Evolutionary conservation across 2,888 invertebrate species (phyloP).

Genomic region (Stegana nigrithorax): DNA sequence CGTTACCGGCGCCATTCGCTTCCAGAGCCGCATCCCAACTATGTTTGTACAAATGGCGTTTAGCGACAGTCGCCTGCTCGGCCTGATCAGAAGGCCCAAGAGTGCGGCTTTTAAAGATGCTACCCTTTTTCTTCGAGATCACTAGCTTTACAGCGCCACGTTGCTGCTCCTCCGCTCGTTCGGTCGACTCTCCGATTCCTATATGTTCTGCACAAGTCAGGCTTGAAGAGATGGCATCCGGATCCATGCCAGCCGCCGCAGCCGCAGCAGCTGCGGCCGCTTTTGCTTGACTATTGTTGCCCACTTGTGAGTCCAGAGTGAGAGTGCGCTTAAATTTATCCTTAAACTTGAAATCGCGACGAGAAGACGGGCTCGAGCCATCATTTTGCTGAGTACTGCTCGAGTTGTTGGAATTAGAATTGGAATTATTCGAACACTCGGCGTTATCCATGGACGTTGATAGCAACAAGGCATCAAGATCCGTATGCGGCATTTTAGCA

Average conservation of each 20-base stretch:
- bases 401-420: conserved; percentile 43
- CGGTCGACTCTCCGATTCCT: conserved; percentile 23
- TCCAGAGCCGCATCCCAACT: conserved; percentile 85
- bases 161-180: conserved; percentile 66
- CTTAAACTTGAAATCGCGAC: conserved; percentile 66
- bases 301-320: conserved; percentile 58
- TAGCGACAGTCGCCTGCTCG: conserved; percentile 72
- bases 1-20: conserved; percentile 56
- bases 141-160: conserved; percentile 74
- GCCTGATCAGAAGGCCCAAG: conserved; percentile 70
- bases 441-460: conserved; percentile 20
- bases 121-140: conserved; percentile 86
- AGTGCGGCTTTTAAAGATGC: conserved; percentile 88
- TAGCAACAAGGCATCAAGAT: conserved; percentile 32
- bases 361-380: conserved; percentile 51
- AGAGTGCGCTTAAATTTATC: conserved; percentile 67
- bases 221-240: conserved; percentile 21
- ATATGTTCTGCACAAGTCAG: background rate
- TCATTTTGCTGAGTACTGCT: conserved; percentile 44
- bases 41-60: conserved; percentile 87
- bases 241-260: conserved; percentile 22
- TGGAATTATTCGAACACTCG: conserved; percentile 49
- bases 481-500: conserved; percentile 37
- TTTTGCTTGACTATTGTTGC: conserved; percentile 42
- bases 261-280: conserved; percentile 32